Evolutionary conservation across 2,888 invertebrate genomes (phyloP).

Genomic region (Harmothoe impar): DNA sequence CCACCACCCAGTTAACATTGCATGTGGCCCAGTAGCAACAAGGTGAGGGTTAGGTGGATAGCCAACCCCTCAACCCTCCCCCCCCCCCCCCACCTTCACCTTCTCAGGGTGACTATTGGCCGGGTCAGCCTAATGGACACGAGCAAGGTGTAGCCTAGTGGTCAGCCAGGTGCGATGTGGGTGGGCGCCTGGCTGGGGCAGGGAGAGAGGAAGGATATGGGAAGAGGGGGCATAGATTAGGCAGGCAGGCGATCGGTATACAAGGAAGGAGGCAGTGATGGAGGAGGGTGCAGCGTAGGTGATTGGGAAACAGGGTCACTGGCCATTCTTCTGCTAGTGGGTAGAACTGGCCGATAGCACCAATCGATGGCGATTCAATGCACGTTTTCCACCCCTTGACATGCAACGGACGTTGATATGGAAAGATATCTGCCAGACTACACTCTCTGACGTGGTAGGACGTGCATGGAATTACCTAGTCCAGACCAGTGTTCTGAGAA

Average conservation of each 20-base stretch:
- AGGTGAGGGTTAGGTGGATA: slow-evolving; percentile 13
- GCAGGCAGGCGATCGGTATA: background rate
- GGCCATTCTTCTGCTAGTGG: background rate
- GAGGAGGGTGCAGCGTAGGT: background rate
- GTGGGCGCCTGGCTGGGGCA: background rate
- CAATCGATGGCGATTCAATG: slow-evolving; percentile 40
- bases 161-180: slow-evolving; percentile 31
- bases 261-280: background rate
- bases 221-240: background rate
- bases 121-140: slow-evolving; percentile 47
- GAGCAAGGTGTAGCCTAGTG: slow-evolving; percentile 44
- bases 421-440: slow-evolving; percentile 51
- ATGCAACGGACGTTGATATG: background rate
- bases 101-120: slow-evolving; percentile 31
- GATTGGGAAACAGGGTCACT: slow-evolving; percentile 2
- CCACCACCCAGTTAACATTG: background rate
- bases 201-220: background rate
- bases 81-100: no score
- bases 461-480: background rate
- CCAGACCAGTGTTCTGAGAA: background rate
- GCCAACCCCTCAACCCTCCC: background rate
- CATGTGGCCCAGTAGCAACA: background rate
- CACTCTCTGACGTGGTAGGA: background rate
- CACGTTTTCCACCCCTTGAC: slow-evolving; percentile 30
- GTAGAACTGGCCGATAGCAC: background rate